Percentiles rank a stretch among this genome's conserved stretches.
phyloP scores from a whole-genome alignment of 2,113 vertebrate species.

The Cygnus atratus region DNA sequence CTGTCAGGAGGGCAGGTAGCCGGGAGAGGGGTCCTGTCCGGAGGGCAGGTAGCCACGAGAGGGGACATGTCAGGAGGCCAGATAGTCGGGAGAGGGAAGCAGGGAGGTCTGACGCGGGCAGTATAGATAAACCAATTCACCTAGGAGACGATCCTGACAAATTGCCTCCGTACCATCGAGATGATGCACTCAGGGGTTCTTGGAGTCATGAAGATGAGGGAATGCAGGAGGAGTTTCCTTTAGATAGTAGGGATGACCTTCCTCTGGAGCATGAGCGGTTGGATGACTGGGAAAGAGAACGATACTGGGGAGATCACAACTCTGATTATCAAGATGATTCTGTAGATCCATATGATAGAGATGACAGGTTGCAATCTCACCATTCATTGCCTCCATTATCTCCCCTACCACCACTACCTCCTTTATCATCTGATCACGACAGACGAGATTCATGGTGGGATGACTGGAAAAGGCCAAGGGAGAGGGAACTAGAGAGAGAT shows the following conservation, averaged over 20 bases:
- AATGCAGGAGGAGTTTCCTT: slow-evolving; percentile 78
- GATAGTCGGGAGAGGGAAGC: slow-evolving; percentile 73
- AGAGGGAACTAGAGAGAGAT: slow-evolving; percentile 78
- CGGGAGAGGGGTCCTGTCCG: slow-evolving; percentile 65
- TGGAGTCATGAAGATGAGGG: slow-evolving; percentile 81
- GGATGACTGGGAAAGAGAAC: slow-evolving; percentile 80
- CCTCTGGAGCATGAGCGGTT: slow-evolving; percentile 75
- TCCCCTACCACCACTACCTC: slow-evolving; percentile 70
- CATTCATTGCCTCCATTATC: slow-evolving; percentile 65
- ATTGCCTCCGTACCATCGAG: slow-evolving; percentile 72
- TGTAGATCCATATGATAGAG: slow-evolving; percentile 82
- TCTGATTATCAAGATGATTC: slow-evolving; percentile 83
- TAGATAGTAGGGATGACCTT: slow-evolving; percentile 76
- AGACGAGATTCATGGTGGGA: slow-evolving; percentile 77
- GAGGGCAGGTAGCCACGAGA: slow-evolving; percentile 63
- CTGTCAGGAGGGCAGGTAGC: slow-evolving; percentile 50
- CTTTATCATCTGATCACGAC: slow-evolving; percentile 80
- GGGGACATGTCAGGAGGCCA: slow-evolving; percentile 67
- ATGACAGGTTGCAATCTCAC: slow-evolving; percentile 81
- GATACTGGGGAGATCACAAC: slow-evolving; percentile 85
- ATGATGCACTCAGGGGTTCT: slow-evolving; percentile 66
- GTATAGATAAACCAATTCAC: slow-evolving; percentile 43
- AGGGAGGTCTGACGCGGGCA: slow-evolving; percentile 71
- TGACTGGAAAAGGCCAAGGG: slow-evolving; percentile 79
- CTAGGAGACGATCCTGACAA: slow-evolving; percentile 68